Evolutionary conservation across 2,888 invertebrate genomes (phyloP), one percentile per base, ranked within the genome.

Genomic region (Phengaris arion): DNA sequence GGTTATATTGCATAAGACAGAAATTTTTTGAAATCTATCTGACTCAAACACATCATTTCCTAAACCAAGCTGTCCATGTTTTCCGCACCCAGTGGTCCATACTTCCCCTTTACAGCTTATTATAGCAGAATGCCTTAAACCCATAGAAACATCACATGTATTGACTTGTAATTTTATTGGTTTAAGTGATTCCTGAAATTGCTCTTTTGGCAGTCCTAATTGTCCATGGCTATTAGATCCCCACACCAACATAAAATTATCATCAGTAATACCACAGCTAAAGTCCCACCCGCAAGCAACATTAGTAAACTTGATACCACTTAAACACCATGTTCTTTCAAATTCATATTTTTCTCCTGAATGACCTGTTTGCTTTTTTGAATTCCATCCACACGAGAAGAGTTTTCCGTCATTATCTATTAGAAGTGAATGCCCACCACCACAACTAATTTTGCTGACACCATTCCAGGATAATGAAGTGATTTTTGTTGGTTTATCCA

Each of bases 241-340:
- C 98, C 98, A 98, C 3, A 96, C 96, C 89, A 96, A 96, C 2
- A 98, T 87, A 75, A 95, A 94, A 73, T 96, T 95, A 79, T 95
- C 94, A 82, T 95, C 94, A 46, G 96, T 95, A 35, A 97, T 94
- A 68, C 96, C 97, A 80, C 96, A 96, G 76, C 96, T 97, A 79
- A 96, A 96, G 84, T 97, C 97, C 97, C 97, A 97, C n/a, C 97
- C 97, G 81, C 96, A 96, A 55, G 95, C 94, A 77, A 97, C 92
- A 79, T 95, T 94, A 75, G 92, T 93, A 78, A 97, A 94, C 77
- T 81, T 93, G 84, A 86, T 91, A 83, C 88, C 94, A 83, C 94
- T 94, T 76, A 95, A 84, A 74, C 90, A 87, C 90, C 95, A 95
- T 76, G 95, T 94, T 84, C 95, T 94, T 85, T 95, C 90, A 81